phyloP scores from a whole-genome alignment of 1,140 invertebrate genomes.

The Formica exsecta region DNA sequence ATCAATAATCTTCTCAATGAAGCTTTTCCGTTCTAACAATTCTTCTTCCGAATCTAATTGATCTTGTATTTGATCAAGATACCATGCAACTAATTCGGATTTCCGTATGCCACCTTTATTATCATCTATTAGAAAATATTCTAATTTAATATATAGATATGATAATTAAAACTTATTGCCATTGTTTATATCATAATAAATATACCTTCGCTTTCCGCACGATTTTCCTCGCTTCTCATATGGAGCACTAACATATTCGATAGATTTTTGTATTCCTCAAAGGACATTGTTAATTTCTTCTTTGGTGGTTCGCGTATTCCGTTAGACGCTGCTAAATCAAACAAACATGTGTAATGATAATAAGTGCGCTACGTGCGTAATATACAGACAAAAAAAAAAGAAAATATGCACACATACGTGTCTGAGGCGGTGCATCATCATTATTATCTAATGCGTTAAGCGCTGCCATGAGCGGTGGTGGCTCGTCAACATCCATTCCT shows the following conservation, averaged over 20 bases:
- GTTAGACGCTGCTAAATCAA: constrained; percentile 1
- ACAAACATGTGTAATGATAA: background rate
- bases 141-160: constrained; percentile 1
- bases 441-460: constrained; percentile 77
- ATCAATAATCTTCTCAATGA: constrained; percentile 98
- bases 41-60: constrained; percentile 97
- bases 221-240: constrained; percentile 94
- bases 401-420: constrained; percentile 56
- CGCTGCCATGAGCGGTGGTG: constrained; percentile 79
- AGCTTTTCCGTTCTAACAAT: constrained; percentile 94
- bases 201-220: constrained; percentile 89
- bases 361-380: background rate
- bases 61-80: constrained; percentile 95
- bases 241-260: constrained; percentile 96
- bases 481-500: constrained; percentile 87
- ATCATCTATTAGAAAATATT: constrained; percentile 69
- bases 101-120: constrained; percentile 90
- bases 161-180: constrained; percentile 37
- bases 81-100: constrained; percentile 97
- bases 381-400: background rate
- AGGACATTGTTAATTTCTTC: constrained; percentile 96
- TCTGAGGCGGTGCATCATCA: constrained; percentile 66
- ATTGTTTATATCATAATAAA: constrained; percentile 11
- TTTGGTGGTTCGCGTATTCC: constrained; percentile 85
- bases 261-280: constrained; percentile 97